Evolutionary conservation across 2,797 vertebrate genomes (phyloP), one percentile per base, ranked within the genome.

Genomic region (Diceros bicornis): DNA sequence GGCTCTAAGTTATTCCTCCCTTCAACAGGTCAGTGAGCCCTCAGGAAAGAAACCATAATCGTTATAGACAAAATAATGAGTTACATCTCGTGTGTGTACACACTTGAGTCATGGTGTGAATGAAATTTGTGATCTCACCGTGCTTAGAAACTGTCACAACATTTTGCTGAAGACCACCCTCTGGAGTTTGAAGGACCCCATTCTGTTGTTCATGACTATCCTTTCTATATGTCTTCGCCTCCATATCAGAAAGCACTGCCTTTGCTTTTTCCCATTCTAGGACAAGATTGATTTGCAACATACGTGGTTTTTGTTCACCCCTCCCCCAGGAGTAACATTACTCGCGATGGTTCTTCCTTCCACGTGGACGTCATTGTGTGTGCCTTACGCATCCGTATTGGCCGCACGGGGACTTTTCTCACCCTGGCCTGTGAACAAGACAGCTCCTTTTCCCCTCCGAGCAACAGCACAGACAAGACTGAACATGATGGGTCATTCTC

Each of bases 381-480:
- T 84, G 79, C 59, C 50, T 32, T 18, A 5, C 0, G 11, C 20
- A 27, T 16, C 13, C 0, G 2, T 14, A 13, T 6, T 23, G 66
- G 85, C 71, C 68, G 6, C 16, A 0, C 18, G 4, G 29, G 85
- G 41, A 44, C 27, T 50, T 68, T 29, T 50, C 64, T 88, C 50
- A n/a, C 29, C 47, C 44, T 55, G 71, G 47, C 85, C 69, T n/a
- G 23, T 25, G 47, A 71, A 25, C 84, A 91, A 52, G 7, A 32
- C 7, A 6, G 71, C 12, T 92, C 68, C 17, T 5, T n/a, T 89
- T n/a, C 7, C 91, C 61, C 29, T 62, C 62, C 68, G 59, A 29
- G 94, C 85, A 69, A 87, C 37, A 93, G 61, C 27, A 25, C 1
- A 8, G 95, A 91, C 82, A 78, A 94, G 97, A 95, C 85, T 37